Conservation (phyloP, 2,797 vertebrate genomes). For the Nyctalus aviator region DNA sequence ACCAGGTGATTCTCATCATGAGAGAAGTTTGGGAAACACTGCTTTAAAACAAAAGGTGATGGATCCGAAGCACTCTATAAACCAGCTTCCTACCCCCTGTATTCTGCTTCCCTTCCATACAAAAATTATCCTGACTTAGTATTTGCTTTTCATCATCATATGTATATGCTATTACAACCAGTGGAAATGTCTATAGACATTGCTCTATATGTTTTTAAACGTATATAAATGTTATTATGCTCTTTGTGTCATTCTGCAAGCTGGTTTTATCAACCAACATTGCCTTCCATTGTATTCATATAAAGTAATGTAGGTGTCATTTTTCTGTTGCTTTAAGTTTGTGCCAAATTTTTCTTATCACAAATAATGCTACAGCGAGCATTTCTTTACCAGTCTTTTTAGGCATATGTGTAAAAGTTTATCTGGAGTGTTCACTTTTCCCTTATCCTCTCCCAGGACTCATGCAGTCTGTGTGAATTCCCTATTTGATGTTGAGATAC, state of each 20-base stretch:
- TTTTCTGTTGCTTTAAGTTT: background rate
- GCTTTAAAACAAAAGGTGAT: background rate
- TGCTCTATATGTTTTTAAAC: background rate
- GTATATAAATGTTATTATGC: background rate
- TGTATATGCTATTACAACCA: background rate
- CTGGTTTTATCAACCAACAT: background rate
- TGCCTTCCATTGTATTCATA: background rate
- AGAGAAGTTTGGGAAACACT: too few species aligned
- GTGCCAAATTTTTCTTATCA: background rate
- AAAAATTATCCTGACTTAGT: background rate
- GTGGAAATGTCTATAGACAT: background rate
- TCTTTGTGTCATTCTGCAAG: background rate
- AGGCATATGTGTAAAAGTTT: background rate
- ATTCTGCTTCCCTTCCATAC: background rate
- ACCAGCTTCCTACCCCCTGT: background rate
- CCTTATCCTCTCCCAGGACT: background rate
- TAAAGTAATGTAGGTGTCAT: background rate
- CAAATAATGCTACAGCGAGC: background rate
- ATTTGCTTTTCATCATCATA: background rate
- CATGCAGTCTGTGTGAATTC: background rate
- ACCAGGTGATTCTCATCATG: too few species aligned
- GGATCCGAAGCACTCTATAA: background rate
- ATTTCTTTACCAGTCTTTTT: background rate
- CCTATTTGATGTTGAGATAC: background rate
- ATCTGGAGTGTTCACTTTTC: background rate